A percentile compares a stretch with the other conserved stretches of the same genome.
Evolutionary conservation across 2,113 vertebrate genomes (phyloP).

Genomic region (Atrichornis clamosus): DNA sequence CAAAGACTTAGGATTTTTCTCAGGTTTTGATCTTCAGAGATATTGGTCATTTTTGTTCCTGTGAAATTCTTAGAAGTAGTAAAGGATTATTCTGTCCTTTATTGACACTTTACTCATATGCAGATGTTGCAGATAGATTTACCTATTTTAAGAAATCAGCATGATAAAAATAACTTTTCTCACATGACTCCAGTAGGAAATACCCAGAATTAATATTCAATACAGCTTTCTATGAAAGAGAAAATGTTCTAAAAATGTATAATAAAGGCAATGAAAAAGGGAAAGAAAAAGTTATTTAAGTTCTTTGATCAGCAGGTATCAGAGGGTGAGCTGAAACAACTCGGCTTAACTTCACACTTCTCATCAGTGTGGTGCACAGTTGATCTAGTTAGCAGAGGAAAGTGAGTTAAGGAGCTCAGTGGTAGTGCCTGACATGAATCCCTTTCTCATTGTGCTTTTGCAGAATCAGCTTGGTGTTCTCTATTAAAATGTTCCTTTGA

Average conservation of each 20-base stretch:
- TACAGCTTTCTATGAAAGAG: not conserved
- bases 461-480: not conserved
- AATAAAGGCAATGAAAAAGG: not conserved
- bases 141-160: not conserved
- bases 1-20: not conserved
- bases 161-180: not conserved
- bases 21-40: not conserved
- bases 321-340: not conserved
- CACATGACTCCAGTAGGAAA: not conserved
- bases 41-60: not conserved
- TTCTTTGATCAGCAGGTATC: not conserved
- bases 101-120: not conserved
- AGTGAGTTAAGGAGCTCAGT: not conserved
- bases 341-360: not conserved
- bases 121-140: not conserved
- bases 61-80: not conserved
- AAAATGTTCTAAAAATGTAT: not conserved
- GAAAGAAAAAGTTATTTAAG: not conserved
- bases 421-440: not conserved
- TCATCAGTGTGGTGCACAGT: not conserved
- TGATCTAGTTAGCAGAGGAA: not conserved
- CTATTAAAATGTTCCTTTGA: not conserved
- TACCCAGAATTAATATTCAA: not conserved
- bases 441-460: not conserved
- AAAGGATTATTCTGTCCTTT: not conserved